Evolutionary conservation across 2,797 vertebrate species (phyloP), one percentile per base, ranked within the genome.

Genomic region (Rachycentron canadum): DNA sequence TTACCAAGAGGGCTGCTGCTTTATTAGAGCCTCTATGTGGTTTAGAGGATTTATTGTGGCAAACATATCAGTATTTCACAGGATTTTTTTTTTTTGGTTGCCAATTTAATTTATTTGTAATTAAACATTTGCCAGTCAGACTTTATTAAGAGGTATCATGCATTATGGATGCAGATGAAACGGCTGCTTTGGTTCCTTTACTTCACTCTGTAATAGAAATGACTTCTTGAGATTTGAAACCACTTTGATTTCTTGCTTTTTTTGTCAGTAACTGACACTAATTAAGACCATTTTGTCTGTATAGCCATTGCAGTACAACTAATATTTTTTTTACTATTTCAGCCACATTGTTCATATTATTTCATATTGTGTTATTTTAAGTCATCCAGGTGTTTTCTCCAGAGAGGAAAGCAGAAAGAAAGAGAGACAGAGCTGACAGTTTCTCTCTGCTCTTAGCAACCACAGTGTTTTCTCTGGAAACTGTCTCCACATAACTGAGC

Each of bases 401-500:
- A 26, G 63, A 76, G 59, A 1, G 34, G 8, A 30, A 43, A 13
- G 2, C 2, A 67, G 12, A 34, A n/a, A 70, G 17, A 67, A 14
- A 28, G 23, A 63, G n/a, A 70, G 21, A 69, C 6, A 43, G 7
- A 47, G 41, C 4, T 59, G 52, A 72, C 32, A 59, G 49, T n/a
- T n/a, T 21, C 11, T 83, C 21, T 21, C 43, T 77, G 58, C 62
- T 56, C 60, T 69, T 61, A 36, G 41, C 41, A 69, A 26, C 65
- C 69, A 66, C 74, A 72, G 55, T 38, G 49, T 69, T 71, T 40
- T 58, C 57, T 76, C 43, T 77, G 76, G 34, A 83, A 56, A 76
- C 53, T 32, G 13, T 78, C 84, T 81, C 62, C 73, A 53, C 62
- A 52, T 74, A 78, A 62, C 75, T 68, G 76, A 79, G 65, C 80